Percentiles rank a stretch among this genome's conserved stretches.
phyloP scores from a whole-genome alignment of 2,113 vertebrate genomes.

The Loxodonta africana region DNA sequence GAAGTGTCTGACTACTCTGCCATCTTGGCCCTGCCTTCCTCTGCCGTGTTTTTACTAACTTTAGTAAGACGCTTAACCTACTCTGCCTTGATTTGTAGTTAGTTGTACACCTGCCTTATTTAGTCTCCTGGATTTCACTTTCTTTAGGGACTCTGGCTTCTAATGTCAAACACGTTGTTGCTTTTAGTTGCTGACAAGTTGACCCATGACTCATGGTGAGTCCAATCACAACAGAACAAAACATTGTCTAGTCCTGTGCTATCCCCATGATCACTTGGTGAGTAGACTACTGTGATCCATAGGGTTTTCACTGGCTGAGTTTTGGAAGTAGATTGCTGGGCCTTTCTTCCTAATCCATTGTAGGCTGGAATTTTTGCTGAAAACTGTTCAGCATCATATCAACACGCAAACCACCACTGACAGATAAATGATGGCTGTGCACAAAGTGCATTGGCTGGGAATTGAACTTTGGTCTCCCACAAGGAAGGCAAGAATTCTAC shows the following conservation, averaged over 20 bases:
- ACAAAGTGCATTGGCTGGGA: background rate
- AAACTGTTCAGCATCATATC: background rate
- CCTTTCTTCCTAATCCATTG: background rate
- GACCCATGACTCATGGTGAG: too few relatives aligned
- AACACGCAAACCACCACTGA: background rate
- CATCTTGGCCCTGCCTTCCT: too few relatives aligned
- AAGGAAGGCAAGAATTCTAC: background rate
- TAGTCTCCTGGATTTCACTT: background rate
- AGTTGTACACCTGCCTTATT: background rate
- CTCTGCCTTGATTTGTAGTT: background rate
- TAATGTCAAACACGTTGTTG: background rate
- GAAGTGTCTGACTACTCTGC: too few relatives aligned
- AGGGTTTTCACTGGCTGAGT: background rate
- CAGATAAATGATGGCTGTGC: background rate
- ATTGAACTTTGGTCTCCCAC: background rate
- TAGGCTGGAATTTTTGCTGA: background rate
- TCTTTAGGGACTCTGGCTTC: conserved; percentile 6
- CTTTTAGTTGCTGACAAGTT: too few relatives aligned
- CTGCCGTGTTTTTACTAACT: background rate
- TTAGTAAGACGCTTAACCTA: background rate
- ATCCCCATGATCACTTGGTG: too few relatives aligned
- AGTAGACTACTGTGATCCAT: too few relatives aligned
- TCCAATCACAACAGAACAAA: too few relatives aligned
- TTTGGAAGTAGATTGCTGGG: background rate
- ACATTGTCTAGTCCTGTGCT: too few relatives aligned